These are phyloP conservation scores for Ommatoiulus sabulosus DNA, from an alignment of 2,888 invertebrate genomes.

Conservation along the genomic window DNA sequence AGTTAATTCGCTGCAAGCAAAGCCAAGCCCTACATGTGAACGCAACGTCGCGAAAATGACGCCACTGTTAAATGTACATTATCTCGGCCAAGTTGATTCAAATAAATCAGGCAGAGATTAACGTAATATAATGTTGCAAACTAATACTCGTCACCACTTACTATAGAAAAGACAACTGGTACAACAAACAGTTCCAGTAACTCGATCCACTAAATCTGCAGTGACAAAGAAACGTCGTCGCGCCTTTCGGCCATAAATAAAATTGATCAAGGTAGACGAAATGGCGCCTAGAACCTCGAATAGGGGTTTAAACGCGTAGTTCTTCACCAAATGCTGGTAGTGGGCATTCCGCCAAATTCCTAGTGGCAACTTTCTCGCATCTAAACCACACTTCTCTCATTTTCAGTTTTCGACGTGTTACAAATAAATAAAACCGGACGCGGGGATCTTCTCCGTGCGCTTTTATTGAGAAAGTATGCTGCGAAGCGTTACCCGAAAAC, in stretches of 20 bases:
- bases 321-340: not conserved
- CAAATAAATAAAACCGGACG: constrained; percentile 3
- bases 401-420: not conserved
- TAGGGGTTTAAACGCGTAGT: not conserved
- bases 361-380: not conserved
- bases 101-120: too few species aligned
- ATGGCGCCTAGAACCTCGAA: not conserved
- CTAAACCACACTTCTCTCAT: not conserved
- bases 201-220: not conserved
- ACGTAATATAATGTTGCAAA: too few species aligned
- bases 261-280: not conserved
- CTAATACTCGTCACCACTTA: too few species aligned
- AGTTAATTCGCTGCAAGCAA: too few species aligned
- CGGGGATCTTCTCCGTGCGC: not conserved
- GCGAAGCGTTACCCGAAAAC: too few species aligned
- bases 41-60: too few species aligned
- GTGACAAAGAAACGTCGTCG: not conserved
- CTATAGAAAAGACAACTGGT: too few species aligned
- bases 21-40: too few species aligned
- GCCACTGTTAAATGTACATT: too few species aligned
- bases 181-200: not conserved
- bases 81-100: too few species aligned
- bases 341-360: not conserved
- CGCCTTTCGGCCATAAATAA: not conserved
- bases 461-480: too few species aligned